Conservation (phyloP, 2,797 vertebrate species). For the Amblyraja radiata region DNA sequence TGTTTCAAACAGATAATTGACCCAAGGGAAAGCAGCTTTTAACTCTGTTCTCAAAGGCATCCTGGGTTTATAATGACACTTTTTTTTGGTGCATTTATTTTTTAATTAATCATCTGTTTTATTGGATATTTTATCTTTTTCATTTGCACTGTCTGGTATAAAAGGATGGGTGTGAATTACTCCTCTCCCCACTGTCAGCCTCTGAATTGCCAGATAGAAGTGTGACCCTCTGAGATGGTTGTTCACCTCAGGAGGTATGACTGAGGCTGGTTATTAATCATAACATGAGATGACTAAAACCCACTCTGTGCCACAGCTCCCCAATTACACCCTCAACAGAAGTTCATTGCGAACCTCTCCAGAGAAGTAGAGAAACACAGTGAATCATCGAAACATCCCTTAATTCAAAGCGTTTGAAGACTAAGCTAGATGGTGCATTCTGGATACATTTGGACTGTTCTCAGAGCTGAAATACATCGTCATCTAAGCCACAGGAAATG, state of each 20-base stretch:
- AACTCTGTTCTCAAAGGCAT: background rate
- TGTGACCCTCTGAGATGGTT: background rate
- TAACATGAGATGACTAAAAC: background rate
- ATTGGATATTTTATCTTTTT: background rate
- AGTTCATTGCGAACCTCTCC: background rate
- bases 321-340: background rate
- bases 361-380: background rate
- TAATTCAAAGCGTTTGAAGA: background rate
- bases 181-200: background rate
- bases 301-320: background rate
- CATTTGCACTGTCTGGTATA: background rate
- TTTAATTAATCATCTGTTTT: background rate
- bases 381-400: background rate
- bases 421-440: background rate
- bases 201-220: background rate
- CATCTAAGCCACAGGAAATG: background rate
- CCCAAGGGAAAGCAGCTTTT: background rate
- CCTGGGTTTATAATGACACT: background rate
- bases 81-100: background rate
- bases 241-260: background rate
- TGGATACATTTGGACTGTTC: constrained; percentile 22
- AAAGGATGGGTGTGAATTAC: background rate
- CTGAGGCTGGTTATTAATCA: background rate
- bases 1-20: background rate
- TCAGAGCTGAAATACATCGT: background rate